Percentiles rank a stretch among this genome's conserved stretches.
Evolutionary conservation across 92 coral and sea anemone species (phyloP).

Genomic region (Plumapathes pennacea): DNA sequence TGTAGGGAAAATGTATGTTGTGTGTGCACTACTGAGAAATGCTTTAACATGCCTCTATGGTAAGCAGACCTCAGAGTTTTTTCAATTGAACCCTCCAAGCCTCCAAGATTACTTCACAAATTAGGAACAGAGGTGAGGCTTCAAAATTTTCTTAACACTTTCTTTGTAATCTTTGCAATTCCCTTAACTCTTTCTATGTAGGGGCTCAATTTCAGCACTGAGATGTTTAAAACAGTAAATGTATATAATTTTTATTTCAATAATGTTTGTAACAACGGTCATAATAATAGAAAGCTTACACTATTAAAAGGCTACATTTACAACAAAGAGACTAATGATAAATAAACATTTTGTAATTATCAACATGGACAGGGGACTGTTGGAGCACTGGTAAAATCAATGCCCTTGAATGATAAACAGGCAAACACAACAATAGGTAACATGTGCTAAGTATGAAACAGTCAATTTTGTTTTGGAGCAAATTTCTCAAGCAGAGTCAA

Average conservation of each 20-base stretch:
- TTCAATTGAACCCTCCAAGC: constrained; percentile 14
- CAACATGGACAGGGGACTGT: no score
- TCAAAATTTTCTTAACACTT: no score
- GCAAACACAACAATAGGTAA: not conserved
- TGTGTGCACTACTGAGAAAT: constrained; percentile 38
- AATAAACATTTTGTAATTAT: no score
- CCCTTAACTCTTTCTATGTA: no score
- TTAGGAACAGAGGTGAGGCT: no score
- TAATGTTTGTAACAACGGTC: not conserved
- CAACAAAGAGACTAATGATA: no score
- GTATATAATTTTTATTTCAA: not conserved
- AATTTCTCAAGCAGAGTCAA: constrained; percentile 14
- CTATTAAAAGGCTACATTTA: not conserved
- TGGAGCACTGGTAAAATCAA: no score
- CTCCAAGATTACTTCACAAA: constrained; percentile 18
- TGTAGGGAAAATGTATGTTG: constrained; percentile 44
- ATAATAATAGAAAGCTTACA: not conserved
- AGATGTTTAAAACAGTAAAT: no score
- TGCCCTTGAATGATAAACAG: not conserved
- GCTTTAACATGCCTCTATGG: constrained; percentile 25
- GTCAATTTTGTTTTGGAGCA: constrained; percentile 1
- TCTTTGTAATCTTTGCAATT: no score
- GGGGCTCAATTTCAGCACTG: no score
- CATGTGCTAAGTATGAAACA: not conserved
- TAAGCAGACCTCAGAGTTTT: constrained; percentile 28